phyloP scores from a whole-genome alignment of 2,113 vertebrate species.

The Canis aureus region DNA sequence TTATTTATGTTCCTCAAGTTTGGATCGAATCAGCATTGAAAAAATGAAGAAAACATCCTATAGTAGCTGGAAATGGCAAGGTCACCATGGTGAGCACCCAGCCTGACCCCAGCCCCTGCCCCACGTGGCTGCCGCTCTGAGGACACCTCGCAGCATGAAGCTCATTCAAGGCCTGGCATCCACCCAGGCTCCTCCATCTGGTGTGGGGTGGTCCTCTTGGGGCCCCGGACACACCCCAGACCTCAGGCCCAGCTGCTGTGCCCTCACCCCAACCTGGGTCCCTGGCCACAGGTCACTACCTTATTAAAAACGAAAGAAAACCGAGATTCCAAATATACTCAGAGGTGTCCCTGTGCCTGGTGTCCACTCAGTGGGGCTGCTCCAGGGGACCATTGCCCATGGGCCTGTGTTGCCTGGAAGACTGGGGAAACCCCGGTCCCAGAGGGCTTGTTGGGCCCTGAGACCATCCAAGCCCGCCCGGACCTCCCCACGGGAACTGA shows the following conservation, averaged over 20 bases:
- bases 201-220: not conserved
- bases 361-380: accelerated
- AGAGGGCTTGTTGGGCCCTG: too few species aligned
- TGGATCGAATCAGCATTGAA: not conserved
- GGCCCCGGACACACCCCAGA: not conserved
- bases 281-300: not conserved
- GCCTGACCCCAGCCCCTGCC: not conserved
- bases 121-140: not conserved
- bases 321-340: not conserved
- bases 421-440: too few species aligned
- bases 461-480: not conserved
- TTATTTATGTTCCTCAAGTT: conserved; percentile 38
- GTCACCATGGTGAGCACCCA: not conserved
- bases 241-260: too few species aligned
- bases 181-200: too few species aligned
- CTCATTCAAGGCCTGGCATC: too few species aligned
- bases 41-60: not conserved
- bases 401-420: not conserved
- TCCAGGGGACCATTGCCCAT: accelerated
- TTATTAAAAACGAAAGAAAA: not conserved
- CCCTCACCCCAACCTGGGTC: not conserved
- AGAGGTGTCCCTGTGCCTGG: accelerated
- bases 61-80: not conserved
- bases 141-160: not conserved
- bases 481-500: accelerated